A percentile compares a stretch with the other conserved stretches of the same genome.
Conservation (phyloP, 2,113 vertebrate species). For the Oxygymnocypris stewartii region DNA sequence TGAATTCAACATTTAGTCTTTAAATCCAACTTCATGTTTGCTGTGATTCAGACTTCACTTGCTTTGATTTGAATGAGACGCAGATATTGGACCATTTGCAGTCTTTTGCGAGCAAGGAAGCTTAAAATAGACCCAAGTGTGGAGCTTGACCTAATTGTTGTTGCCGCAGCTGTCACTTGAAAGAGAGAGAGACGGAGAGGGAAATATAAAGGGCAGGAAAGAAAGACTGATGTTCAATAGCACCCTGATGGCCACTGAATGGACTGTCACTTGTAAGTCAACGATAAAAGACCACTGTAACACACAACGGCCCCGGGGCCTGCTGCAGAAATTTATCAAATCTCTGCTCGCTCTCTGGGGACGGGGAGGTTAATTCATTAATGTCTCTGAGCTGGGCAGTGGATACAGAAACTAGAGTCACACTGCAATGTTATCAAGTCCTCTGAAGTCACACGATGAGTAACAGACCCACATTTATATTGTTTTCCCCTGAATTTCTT, state of each 20-base stretch:
- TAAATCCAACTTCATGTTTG: not conserved
- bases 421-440: not conserved
- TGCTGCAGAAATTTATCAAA: constrained; percentile 27
- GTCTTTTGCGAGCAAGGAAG: constrained; percentile 46
- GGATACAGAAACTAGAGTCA: constrained; percentile 8
- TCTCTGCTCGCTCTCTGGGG: constrained; percentile 16
- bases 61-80: constrained; percentile 57
- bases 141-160: constrained; percentile 69
- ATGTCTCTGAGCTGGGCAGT: constrained; percentile 12
- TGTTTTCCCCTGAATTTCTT: not conserved
- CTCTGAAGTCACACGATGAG: not conserved
- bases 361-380: constrained; percentile 33
- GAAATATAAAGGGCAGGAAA: constrained; percentile 37
- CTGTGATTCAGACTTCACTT: constrained; percentile 33
- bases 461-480: not conserved
- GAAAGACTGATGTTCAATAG: constrained; percentile 33
- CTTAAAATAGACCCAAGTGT: constrained; percentile 68
- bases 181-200: constrained; percentile 9
- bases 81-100: constrained; percentile 51
- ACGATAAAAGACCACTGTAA: constrained; percentile 39
- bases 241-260: constrained; percentile 41
- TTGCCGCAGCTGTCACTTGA: constrained; percentile 60
- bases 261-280: constrained; percentile 43
- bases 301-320: constrained; percentile 43
- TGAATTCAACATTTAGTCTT: not conserved